Percentiles rank a stretch among this genome's conserved stretches.
Evolutionary conservation across 2,888 invertebrate species (phyloP).

Genomic region (Clitarchus hookeri): DNA sequence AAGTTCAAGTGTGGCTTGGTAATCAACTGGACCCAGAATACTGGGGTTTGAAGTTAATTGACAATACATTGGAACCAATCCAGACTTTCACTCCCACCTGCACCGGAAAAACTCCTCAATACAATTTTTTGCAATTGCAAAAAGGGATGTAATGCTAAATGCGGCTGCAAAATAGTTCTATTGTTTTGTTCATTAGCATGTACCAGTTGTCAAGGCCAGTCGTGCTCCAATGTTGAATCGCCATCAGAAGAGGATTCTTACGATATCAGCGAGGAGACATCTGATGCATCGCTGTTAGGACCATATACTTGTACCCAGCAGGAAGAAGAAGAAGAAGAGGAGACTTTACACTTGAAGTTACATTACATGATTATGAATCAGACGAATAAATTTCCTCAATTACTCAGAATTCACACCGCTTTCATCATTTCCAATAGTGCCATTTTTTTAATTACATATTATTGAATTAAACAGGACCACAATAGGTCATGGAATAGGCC

Average conservation of each 20-base stretch:
- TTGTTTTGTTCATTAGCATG: no score
- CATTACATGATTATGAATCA: neutral
- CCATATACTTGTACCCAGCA: neutral
- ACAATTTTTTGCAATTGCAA: neutral
- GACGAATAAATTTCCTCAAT: neutral
- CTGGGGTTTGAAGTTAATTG: neutral
- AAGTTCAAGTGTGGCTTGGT: constrained; percentile 14
- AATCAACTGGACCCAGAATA: neutral
- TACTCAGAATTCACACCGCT: neutral
- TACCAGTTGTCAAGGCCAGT: no score
- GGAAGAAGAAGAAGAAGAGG: neutral
- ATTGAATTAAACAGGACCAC: neutral
- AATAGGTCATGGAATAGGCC: constrained; percentile 3
- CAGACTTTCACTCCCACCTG: no score
- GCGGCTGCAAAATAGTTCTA: neutral
- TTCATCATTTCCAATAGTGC: neutral
- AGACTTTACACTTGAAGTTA: neutral
- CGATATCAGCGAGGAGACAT: neutral
- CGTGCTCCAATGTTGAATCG: no score
- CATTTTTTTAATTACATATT: neutral
- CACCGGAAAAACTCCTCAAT: no score
- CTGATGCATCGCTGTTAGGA: neutral
- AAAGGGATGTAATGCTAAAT: neutral
- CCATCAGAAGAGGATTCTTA: neutral
- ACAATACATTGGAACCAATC: neutral